phyloP scores from a whole-genome alignment of 2,797 vertebrate species.

The Falco naumanni region DNA sequence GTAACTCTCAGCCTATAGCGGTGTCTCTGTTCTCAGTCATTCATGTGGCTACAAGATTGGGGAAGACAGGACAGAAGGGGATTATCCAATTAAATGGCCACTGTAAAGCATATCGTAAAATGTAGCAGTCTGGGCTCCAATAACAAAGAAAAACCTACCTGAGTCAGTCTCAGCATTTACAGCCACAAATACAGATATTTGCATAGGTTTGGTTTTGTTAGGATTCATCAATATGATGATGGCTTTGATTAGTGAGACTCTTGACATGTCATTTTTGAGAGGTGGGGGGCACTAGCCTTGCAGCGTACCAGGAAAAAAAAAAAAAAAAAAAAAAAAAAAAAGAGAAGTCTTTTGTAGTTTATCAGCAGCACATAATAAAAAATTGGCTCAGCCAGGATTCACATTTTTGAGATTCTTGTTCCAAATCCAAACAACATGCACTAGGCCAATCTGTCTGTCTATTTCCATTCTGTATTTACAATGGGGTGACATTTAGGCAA shows the following conservation, averaged over 20 bases:
- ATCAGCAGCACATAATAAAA: background rate
- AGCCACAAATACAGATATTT: background rate
- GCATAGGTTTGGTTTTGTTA: background rate
- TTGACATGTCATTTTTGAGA: background rate
- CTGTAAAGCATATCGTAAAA: background rate
- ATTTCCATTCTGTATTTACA: conserved; percentile 51
- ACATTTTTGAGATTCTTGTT: conserved; percentile 1
- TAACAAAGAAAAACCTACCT: background rate
- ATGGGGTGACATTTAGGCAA: conserved; percentile 27
- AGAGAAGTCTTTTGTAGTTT: background rate
- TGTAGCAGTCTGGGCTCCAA: background rate
- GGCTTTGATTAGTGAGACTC: background rate
- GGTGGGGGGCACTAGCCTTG: background rate
- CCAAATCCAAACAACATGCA: conserved; percentile 38
- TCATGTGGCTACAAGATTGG: accelerated
- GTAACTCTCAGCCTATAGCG: background rate
- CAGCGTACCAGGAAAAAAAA: background rate
- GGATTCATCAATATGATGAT: background rate
- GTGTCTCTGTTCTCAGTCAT: background rate
- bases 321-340: background rate
- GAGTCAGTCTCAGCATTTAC: background rate
- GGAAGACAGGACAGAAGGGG: background rate
- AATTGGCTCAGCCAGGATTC: background rate
- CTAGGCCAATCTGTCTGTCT: conserved; percentile 45
- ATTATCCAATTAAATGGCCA: background rate